Percentiles rank a stretch among this genome's conserved stretches.
phyloP scores from a whole-genome alignment of 2,888 invertebrate species.

The Eutolmus rufibarbis region DNA sequence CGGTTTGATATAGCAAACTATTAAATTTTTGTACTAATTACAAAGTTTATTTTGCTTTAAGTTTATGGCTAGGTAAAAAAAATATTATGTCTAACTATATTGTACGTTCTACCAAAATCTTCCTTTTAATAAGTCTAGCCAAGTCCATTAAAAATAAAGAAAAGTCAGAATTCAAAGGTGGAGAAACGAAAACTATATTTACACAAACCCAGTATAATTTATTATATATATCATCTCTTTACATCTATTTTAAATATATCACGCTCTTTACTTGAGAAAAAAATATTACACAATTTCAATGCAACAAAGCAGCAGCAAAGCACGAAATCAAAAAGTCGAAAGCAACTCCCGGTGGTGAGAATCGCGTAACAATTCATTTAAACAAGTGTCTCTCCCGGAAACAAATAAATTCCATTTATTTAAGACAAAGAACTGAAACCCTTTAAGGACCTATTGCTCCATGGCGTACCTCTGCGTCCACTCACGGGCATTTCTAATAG shows the following conservation, averaged over 20 bases:
- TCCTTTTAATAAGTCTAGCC: no score
- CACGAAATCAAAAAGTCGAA: not conserved
- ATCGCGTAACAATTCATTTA: slow-evolving; percentile 9
- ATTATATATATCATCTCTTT: not conserved
- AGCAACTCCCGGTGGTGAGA: not conserved
- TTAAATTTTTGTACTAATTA: no score
- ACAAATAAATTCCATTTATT: not conserved
- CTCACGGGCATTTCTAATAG: slow-evolving; percentile 90
- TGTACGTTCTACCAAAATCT: no score
- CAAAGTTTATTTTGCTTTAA: no score
- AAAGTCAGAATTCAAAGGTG: not conserved
- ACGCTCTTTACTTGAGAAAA: not conserved
- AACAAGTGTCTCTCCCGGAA: slow-evolving; percentile 7
- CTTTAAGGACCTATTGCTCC: slow-evolving; percentile 63
- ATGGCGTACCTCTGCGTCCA: slow-evolving; percentile 92
- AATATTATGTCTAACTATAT: no score
- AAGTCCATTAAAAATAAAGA: not conserved
- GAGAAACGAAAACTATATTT: not conserved
- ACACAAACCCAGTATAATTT: not conserved
- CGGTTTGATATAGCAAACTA: no score
- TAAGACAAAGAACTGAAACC: not conserved
- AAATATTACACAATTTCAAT: not conserved
- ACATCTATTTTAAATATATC: not conserved
- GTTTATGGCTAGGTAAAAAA: no score
- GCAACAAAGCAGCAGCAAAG: not conserved